These are phyloP conservation scores for Glareola pratincola DNA, from an alignment of 2,113 vertebrate genomes.

Conservation along the genomic window DNA sequence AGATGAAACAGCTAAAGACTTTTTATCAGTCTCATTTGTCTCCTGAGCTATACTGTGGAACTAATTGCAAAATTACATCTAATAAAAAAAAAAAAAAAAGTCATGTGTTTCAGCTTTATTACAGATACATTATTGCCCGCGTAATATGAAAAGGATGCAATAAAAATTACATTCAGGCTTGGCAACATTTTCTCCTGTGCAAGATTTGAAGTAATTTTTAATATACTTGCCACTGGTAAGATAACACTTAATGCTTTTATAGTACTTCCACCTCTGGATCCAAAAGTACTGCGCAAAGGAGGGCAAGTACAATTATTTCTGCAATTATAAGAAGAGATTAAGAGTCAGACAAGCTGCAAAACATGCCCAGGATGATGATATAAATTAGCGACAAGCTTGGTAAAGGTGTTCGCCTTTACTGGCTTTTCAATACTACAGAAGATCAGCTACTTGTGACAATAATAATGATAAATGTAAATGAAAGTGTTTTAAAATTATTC, in stretches of 20 bases:
- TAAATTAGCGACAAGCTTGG: neutral
- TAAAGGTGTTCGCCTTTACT: neutral
- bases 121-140: neutral
- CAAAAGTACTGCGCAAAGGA: neutral
- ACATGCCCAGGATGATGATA: neutral
- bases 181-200: neutral
- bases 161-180: neutral
- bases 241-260: neutral
- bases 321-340: neutral
- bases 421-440: neutral
- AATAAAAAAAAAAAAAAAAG: neutral
- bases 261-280: neutral
- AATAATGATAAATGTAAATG: neutral
- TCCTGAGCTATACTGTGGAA: neutral
- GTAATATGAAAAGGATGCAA: neutral
- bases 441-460: neutral
- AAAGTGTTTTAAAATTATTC: neutral
- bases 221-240: neutral
- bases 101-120: neutral
- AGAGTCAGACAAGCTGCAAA: neutral
- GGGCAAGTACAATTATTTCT: neutral
- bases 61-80: constrained; percentile 31
- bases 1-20: neutral
- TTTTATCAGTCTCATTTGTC: neutral
- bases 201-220: neutral